A percentile compares a stretch with the other conserved stretches of the same genome.
Evolutionary conservation across 2,113 vertebrate species (phyloP).

Genomic region (Cacatua alba): DNA sequence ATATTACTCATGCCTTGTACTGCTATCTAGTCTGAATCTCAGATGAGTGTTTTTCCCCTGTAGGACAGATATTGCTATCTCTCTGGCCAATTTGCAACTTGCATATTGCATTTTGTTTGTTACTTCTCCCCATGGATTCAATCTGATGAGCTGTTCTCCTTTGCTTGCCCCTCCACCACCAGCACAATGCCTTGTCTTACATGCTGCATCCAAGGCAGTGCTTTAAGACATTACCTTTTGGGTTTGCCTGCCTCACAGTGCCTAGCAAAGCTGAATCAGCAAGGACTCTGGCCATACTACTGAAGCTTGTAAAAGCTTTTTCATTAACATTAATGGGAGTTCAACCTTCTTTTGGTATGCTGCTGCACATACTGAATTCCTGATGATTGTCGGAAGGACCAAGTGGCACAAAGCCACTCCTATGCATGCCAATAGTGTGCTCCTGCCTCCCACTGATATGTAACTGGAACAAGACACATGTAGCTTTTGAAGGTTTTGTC

Average conservation of each 20-base stretch:
- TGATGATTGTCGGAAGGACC: background rate
- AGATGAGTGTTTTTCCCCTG: background rate
- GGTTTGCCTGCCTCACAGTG: background rate
- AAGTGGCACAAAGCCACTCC: background rate
- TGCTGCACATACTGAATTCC: background rate
- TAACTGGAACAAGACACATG: background rate
- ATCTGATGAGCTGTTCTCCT: background rate
- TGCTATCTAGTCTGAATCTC: background rate
- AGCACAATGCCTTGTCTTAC: background rate
- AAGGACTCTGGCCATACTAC: background rate
- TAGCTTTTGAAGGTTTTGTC: background rate
- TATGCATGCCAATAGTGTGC: background rate
- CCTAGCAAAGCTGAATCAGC: background rate
- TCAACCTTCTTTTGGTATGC: background rate
- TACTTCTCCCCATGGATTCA: background rate
- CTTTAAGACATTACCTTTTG: background rate
- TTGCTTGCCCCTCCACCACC: background rate
- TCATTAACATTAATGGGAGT: background rate
- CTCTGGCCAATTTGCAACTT: background rate
- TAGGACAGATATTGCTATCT: background rate
- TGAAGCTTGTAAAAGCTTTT: background rate
- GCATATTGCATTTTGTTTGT: background rate
- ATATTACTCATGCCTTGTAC: background rate
- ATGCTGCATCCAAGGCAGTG: background rate
- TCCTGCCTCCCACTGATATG: background rate